phyloP scores from a whole-genome alignment of 2,888 invertebrate genomes.

The Amblyjoppa proteus region DNA sequence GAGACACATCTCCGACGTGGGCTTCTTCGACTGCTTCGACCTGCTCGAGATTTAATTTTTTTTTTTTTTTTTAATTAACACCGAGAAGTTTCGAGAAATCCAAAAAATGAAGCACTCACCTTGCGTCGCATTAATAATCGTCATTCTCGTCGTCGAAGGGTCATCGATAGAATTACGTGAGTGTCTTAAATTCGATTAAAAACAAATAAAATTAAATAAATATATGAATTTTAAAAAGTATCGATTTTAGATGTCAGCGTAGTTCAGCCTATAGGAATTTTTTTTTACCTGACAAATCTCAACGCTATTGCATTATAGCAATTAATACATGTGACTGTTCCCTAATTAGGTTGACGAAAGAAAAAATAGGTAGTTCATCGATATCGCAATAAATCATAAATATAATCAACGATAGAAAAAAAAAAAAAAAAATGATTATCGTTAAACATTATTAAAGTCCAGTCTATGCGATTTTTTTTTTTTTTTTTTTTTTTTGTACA shows the following conservation, averaged over 20 bases:
- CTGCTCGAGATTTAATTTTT: not conserved
- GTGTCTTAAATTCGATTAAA: constrained; percentile 14
- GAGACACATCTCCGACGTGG: constrained; percentile 47
- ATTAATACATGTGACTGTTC: not conserved
- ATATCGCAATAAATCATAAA: not conserved
- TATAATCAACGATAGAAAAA: not conserved
- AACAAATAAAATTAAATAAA: not conserved
- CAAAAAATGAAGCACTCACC: constrained; percentile 30
- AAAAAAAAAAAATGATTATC: not conserved
- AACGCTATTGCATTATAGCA: not conserved
- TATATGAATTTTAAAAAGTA: not conserved
- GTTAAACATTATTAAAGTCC: not conserved
- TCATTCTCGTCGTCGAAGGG: constrained; percentile 18
- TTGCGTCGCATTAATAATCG: constrained; percentile 36
- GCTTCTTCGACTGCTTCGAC: not conserved
- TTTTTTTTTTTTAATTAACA: not conserved
- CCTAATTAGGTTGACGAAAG: not conserved
- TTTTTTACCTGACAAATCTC: too few species aligned
- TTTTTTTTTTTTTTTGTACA: not conserved
- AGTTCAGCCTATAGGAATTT: too few species aligned
- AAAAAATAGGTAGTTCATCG: not conserved
- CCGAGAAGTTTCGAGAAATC: not conserved
- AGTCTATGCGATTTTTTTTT: not conserved
- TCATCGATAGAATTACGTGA: constrained; percentile 58
- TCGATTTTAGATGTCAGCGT: not conserved